Base-by-base conservation (phyloP, 2,888 invertebrate species). In the Yponomeuta plumbellus region DNA sequence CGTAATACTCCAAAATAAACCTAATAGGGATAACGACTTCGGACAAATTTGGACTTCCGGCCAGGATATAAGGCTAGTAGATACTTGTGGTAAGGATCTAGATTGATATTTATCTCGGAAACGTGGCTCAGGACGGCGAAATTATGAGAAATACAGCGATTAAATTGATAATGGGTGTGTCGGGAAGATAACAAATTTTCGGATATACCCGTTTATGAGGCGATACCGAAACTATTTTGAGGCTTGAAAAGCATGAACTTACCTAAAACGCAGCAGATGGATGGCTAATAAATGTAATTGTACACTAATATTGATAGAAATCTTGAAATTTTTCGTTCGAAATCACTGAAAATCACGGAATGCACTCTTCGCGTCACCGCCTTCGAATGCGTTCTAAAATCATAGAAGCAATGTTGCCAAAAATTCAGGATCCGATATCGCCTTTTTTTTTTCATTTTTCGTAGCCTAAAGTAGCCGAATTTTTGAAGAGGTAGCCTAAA, bases 1-100 rank as follows among this genome's bases (percentile, higher is more conserved):
- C 91, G 91, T 91, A 91, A 91, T 91, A 84, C 74, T 84, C 88
- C 84, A 89, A 90, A 91, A 90, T 91, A 90, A 88, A 88, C 86
- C 82, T 79, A 86, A 80, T 84, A 88, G 75, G 88, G 87, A 84
- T 84, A 84, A 83, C 78, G 74, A 72, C 72, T 70, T 68, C 57
- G 67, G 68, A 68, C 73, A 72, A 78, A 11, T 21, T 63, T 79
- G 75, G 73, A 79, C 75, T 76, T 80, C 78, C 77, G 76, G 63
- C 11, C 71, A 73, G 71, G 71, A 74, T 71, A 59, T 23, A 21
- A 10, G 13, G 22, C 13, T 22, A 10, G 11, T 8, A 34, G 34
- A 10, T 59, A 13, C 22, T 22, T 59, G 11, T 11, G 13, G 59
- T 22, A 59, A 13, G 13, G n/a, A 8, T 39, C 62, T 62, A 59